Evolutionary conservation across 2,113 vertebrate species (phyloP).

Genomic region (Macquaria australasica): DNA sequence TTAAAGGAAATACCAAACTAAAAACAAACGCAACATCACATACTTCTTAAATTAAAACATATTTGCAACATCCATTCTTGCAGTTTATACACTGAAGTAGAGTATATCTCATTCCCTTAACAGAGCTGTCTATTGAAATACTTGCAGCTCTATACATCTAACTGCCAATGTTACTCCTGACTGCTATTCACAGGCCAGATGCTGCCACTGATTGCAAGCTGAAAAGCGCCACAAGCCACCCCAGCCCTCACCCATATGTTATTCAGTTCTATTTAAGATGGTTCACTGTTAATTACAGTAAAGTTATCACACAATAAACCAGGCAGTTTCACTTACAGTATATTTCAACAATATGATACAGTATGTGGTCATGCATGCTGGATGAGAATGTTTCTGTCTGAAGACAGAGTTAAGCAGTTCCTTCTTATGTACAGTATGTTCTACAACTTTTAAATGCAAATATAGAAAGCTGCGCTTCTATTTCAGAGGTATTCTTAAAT

Average conservation of each 20-base stretch:
- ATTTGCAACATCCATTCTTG: not conserved
- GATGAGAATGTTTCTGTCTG: not conserved
- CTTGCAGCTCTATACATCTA: slow-evolving; percentile 7
- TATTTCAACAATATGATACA: not conserved
- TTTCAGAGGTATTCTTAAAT: slow-evolving; percentile 15
- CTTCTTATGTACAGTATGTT: not conserved
- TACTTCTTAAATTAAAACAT: not conserved
- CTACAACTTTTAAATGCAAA: slow-evolving; percentile 19
- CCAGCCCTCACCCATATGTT: slow-evolving; percentile 28
- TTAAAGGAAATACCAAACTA: not conserved
- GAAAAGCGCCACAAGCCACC: slow-evolving; percentile 18
- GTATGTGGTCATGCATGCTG: not conserved
- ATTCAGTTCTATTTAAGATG: slow-evolving; percentile 1
- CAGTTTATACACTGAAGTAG: not conserved
- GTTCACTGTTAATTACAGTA: slow-evolving; percentile 22
- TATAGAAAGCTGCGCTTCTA: not conserved
- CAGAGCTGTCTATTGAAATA: not conserved
- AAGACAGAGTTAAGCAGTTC: not conserved
- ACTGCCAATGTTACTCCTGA: slow-evolving; percentile 1
- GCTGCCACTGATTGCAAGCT: slow-evolving; percentile 23
- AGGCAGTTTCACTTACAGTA: not conserved
- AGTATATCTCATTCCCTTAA: not conserved
- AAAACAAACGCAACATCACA: not conserved
- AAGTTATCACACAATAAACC: not conserved
- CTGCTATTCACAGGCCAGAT: slow-evolving; percentile 21